Evolutionary conservation across 30 jellyfish, hydroid and myxozoan species (phyloP).

Genomic region (Rhopilema esculentum): DNA sequence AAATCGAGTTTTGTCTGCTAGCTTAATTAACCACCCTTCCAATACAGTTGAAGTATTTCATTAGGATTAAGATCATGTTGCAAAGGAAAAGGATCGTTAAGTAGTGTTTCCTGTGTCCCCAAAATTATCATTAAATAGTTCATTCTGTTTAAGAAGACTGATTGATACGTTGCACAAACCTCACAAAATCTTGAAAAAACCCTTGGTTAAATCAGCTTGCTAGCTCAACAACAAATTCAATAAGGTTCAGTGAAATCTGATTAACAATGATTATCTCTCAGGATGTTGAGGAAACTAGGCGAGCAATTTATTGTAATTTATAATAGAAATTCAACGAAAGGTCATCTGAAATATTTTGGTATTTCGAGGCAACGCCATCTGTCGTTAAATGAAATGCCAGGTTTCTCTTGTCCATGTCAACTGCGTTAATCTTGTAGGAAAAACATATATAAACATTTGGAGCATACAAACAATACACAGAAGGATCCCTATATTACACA

Average conservation of each 20-base stretch:
- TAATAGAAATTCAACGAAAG: neutral
- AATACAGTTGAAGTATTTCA: no score
- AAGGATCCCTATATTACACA: no score
- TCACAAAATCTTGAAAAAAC: neutral
- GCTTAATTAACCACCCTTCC: no score
- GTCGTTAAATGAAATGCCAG: constrained; percentile 1
- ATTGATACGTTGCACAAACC: no score
- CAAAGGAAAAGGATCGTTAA: neutral
- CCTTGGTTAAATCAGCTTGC: neutral
- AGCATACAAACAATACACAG: no score
- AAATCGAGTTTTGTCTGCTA: no score
- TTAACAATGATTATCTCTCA: neutral
- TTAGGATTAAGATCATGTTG: neutral
- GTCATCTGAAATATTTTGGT: constrained; percentile 5
- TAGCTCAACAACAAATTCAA: neutral
- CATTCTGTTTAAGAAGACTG: neutral
- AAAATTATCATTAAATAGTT: neutral
- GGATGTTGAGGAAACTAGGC: neutral
- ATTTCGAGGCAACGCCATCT: neutral
- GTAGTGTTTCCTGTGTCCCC: neutral
- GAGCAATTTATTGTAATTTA: neutral
- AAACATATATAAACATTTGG: no score
- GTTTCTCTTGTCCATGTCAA: no score
- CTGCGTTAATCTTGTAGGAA: no score
- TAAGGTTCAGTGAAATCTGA: neutral